Evolutionary conservation across 2,113 vertebrate genomes (phyloP).

Genomic region (Salvelinus sp.): DNA sequence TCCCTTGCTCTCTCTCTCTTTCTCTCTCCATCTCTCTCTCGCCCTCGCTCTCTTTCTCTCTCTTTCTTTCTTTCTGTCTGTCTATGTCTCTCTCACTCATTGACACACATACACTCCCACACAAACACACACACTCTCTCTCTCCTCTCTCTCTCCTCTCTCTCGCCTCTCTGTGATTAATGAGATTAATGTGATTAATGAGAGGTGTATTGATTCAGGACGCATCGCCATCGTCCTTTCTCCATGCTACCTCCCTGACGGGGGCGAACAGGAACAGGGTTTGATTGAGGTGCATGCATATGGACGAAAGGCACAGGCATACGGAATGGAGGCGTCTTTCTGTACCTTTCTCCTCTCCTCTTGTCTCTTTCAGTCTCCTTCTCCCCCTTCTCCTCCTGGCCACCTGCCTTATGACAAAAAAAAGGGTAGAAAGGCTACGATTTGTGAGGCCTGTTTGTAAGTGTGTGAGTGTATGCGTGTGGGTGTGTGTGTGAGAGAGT

Average conservation of each 20-base stretch:
- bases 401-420: slow-evolving; percentile 40
- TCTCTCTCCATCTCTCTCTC: too few relatives aligned
- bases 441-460: not conserved
- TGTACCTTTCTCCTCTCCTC: slow-evolving; percentile 24
- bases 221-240: slow-evolving; percentile 20
- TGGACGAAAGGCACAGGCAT: slow-evolving; percentile 10
- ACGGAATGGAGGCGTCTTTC: not conserved
- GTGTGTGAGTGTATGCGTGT: not conserved
- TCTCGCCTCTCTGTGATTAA: too few relatives aligned
- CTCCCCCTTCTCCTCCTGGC: not conserved
- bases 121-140: too few relatives aligned
- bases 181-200: slow-evolving; percentile 40
- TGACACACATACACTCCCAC: too few relatives aligned
- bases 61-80: too few relatives aligned
- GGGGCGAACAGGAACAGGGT: slow-evolving; percentile 7
- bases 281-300: slow-evolving; percentile 33
- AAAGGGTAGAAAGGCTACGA: not conserved
- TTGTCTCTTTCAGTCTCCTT: not conserved
- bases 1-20: too few relatives aligned
- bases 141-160: too few relatives aligned
- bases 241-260: slow-evolving; percentile 7
- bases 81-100: too few relatives aligned
- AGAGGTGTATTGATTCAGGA: slow-evolving; percentile 35
- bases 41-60: too few relatives aligned
- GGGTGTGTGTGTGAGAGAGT: not conserved